These are phyloP conservation scores for Pogonus chalceus DNA, from an alignment of 1,140 invertebrate genomes.

Conservation along the genomic window DNA sequence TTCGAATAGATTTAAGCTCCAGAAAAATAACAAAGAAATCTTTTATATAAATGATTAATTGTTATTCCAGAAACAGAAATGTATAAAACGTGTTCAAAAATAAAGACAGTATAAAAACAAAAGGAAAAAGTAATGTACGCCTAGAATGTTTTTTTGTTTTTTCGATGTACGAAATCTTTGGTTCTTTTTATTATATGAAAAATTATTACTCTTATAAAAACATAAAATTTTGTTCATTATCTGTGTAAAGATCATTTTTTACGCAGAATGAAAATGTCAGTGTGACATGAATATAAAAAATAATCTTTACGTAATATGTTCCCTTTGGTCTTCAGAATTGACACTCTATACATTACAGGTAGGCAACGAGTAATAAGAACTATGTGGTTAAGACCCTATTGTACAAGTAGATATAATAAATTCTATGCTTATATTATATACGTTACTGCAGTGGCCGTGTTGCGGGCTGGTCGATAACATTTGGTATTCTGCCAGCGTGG, in stretches of 20 bases:
- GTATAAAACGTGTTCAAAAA: no score
- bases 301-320: not conserved
- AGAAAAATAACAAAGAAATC: no score
- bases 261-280: no score
- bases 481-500: slow-evolving; percentile 1
- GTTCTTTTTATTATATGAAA: not conserved
- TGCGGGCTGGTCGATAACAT: slow-evolving; percentile 1
- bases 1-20: no score
- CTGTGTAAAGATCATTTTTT: no score
- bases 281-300: no score
- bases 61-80: no score
- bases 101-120: no score
- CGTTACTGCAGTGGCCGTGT: slow-evolving; percentile 6
- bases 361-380: not conserved
- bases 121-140: no score
- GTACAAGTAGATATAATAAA: not conserved
- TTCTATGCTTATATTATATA: not conserved
- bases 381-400: not conserved
- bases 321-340: slow-evolving; percentile 5
- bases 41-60: no score
- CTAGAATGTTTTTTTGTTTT: no score
- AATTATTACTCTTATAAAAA: not conserved
- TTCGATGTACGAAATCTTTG: slow-evolving; percentile 5
- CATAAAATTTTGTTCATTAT: not conserved
- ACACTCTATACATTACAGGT: slow-evolving; percentile 7